Conservation (phyloP, 2,113 vertebrate genomes). For the Centropus bengalensis region DNA sequence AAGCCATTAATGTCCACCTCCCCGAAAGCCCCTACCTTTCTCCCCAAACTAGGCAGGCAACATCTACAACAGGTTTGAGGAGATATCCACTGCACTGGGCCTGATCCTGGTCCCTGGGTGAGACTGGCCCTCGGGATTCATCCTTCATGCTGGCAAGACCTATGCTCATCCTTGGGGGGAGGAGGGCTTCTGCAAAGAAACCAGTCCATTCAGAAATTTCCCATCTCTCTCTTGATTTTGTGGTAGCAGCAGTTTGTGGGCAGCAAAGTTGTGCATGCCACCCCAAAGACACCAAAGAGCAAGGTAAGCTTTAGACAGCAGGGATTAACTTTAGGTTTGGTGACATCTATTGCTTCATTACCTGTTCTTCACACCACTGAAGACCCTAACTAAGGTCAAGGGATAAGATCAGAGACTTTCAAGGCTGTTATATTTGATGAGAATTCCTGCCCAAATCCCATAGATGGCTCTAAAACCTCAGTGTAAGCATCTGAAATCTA, state of each 20-base stretch:
- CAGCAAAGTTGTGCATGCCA: not conserved
- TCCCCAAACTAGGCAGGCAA: not conserved
- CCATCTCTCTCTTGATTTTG: not conserved
- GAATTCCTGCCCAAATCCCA: constrained; percentile 22
- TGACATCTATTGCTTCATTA: not conserved
- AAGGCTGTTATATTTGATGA: constrained; percentile 2
- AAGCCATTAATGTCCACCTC: not conserved
- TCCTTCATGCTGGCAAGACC: not conserved
- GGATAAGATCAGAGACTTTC: not conserved
- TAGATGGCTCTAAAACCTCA: constrained; percentile 62
- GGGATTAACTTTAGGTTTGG: not conserved
- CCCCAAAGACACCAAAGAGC: not conserved
- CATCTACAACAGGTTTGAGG: not conserved
- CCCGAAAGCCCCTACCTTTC: not conserved
- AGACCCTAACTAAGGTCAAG: not conserved
- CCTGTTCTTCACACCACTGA: not conserved
- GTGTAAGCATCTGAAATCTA: constrained; percentile 35
- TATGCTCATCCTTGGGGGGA: not conserved
- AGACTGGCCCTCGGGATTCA: not conserved
- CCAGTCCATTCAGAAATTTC: not conserved
- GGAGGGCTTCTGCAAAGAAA: not conserved
- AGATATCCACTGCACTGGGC: not conserved
- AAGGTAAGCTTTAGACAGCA: not conserved
- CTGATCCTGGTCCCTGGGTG: not conserved
- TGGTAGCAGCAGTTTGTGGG: not conserved